A percentile compares a stretch with the other conserved stretches of the same genome.
Evolutionary conservation across 2,113 vertebrate genomes (phyloP).

Genomic region (Hemichromis elongatus): DNA sequence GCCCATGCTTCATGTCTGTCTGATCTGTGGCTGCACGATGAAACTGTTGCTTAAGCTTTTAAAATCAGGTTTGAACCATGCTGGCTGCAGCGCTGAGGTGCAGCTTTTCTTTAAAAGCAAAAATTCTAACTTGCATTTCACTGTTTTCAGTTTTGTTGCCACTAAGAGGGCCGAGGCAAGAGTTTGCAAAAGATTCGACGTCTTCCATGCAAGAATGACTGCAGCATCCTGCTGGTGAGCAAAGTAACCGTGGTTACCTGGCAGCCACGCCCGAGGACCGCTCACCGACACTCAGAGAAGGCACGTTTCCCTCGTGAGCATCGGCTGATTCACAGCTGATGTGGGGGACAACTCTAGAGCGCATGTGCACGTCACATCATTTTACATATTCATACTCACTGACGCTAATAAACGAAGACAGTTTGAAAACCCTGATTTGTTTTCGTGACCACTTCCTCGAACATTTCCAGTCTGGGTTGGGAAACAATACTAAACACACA

Average conservation of each 20-base stretch:
- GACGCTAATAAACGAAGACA: not conserved
- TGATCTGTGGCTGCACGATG: not conserved
- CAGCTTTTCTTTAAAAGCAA: not conserved
- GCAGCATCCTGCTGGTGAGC: not conserved
- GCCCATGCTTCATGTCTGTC: not conserved
- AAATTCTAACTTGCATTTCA: not conserved
- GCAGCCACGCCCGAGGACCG: not conserved
- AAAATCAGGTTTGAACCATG: not conserved
- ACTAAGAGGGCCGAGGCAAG: not conserved
- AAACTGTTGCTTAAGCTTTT: not conserved
- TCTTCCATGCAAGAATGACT: not conserved
- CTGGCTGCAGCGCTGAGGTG: accelerated
- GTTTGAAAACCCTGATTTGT: not conserved
- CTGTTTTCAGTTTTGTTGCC: not conserved
- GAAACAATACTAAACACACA: not conserved
- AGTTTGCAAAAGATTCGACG: not conserved
- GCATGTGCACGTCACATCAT: not conserved
- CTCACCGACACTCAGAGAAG: not conserved
- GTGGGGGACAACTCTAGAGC: not conserved
- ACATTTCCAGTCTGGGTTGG: not conserved
- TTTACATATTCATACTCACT: not conserved
- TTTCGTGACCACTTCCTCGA: not conserved
- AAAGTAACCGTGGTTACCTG: not conserved
- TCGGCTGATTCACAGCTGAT: not conserved
- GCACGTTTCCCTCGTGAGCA: not conserved